phyloP scores from a whole-genome alignment of 2,113 vertebrate genomes.

The Cettia cetti region DNA sequence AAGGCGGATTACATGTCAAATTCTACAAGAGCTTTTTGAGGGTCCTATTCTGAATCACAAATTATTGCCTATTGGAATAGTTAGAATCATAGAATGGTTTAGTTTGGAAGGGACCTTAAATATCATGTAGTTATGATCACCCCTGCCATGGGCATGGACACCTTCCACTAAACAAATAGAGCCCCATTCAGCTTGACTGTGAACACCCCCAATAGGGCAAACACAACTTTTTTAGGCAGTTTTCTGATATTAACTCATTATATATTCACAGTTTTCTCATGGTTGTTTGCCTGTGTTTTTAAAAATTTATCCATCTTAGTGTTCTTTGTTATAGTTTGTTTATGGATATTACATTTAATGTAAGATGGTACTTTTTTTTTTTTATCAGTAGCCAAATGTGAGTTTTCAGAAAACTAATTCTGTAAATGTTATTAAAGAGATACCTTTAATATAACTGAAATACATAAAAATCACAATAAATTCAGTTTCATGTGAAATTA shows the following conservation, averaged over 20 bases:
- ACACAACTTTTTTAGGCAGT: not conserved
- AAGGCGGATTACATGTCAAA: not conserved
- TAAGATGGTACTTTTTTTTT: not conserved
- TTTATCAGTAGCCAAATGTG: not conserved
- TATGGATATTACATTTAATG: not conserved
- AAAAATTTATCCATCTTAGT: not conserved
- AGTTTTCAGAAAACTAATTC: not conserved
- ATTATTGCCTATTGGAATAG: not conserved
- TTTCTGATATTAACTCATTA: not conserved
- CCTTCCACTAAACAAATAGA: too few species aligned
- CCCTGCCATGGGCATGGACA: too few species aligned
- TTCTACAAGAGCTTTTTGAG: not conserved
- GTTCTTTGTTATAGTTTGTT: not conserved
- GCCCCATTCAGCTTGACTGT: not conserved
- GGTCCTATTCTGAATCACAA: not conserved
- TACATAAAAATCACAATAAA: not conserved
- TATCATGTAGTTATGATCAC: fast-evolving
- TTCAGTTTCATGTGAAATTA: not conserved
- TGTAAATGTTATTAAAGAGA: not conserved
- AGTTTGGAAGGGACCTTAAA: not conserved
- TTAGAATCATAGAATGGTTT: not conserved
- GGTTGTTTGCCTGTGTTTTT: not conserved
- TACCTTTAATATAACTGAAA: not conserved
- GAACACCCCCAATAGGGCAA: not conserved
- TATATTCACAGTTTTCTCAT: not conserved